Base-by-base conservation (phyloP, 2,888 invertebrate genomes). In the Xestia xanthographa region DNA sequence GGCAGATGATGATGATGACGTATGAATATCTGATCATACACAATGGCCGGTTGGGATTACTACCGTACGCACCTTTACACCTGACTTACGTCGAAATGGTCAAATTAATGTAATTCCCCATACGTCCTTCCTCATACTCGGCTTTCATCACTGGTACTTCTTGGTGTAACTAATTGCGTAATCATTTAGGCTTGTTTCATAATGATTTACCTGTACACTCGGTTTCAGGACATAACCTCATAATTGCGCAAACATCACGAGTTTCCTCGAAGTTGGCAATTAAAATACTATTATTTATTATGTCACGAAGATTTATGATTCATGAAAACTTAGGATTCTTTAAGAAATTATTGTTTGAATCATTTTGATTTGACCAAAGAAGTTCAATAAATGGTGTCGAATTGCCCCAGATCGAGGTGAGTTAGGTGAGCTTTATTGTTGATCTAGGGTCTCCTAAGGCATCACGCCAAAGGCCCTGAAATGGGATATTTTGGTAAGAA, bases 221-320 rank as follows among this genome's bases (percentile, higher is more conserved):
- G 77, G 77, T 41, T 58, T 77, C 38, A 77, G 66, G 56, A 34
- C 29, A 66, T 66, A 29, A 43, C 58, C 8, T n/a, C n/a, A 2
- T 6, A 17, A 34, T 69, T 38, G 1, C 43, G 45, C 34, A 68
- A 20, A 0, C 53, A 38, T 65, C 76, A 41, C 26, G n/a, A 11
- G 38, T 53, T 69, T 62, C 29, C 38, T 29, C 5, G 11, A 43
- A 48, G 4, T 12, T 38, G 3, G 14, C 4, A 12, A n/a, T 29
- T 17, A 58, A 38, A 38, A 73, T n/a, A 2, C 5, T 11, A 0
- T 29, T 3, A n/a, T n/a, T 45, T 8, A 26, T 22, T 14, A 48
- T 22, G 5, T 48, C 20, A 71, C 20, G 0, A 29, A 20, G 9
- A 34, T 20, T 20, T 9, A 60, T 60, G 29, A 34, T 34, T 60